Evolutionary conservation across 2,113 vertebrate species (phyloP).

Genomic region (Micronycteris hirsuta): DNA sequence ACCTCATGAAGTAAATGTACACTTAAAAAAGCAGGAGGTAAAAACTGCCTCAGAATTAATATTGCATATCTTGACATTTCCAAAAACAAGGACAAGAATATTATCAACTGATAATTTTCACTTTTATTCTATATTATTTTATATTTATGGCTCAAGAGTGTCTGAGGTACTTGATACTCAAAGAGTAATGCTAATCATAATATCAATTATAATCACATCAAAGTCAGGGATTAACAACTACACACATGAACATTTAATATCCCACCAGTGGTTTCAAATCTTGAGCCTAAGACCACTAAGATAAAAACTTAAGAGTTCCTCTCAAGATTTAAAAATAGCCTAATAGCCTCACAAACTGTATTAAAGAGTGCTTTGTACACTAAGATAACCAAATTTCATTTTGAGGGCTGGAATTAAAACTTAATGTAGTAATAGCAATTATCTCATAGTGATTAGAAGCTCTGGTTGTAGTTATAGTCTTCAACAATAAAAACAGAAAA

Average conservation of each 20-base stretch:
- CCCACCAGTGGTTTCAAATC: background rate
- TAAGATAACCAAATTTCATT: background rate
- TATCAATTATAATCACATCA: slow-evolving; percentile 6
- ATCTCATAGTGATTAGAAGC: background rate
- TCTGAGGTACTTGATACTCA: background rate
- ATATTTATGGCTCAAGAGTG: background rate
- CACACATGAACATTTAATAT: background rate
- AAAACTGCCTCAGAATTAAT: background rate
- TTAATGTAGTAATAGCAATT: background rate
- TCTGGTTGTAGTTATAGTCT: background rate
- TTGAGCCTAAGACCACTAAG: background rate
- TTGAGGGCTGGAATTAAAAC: slow-evolving; percentile 2
- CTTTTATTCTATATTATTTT: background rate
- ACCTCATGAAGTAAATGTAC: background rate
- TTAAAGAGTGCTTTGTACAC: background rate
- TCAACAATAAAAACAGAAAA: slow-evolving; percentile 13
- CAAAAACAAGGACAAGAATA: background rate
- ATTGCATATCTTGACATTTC: background rate
- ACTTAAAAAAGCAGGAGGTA: background rate
- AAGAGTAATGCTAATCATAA: background rate
- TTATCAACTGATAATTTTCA: background rate
- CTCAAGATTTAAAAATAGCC: slow-evolving; percentile 24
- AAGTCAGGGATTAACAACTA: background rate
- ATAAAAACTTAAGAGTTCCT: background rate
- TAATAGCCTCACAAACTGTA: background rate